Percentiles rank a stretch among this genome's conserved stretches.
phyloP scores from a whole-genome alignment of 2,797 vertebrate species.

The Typhlichthys eigenmanni region DNA sequence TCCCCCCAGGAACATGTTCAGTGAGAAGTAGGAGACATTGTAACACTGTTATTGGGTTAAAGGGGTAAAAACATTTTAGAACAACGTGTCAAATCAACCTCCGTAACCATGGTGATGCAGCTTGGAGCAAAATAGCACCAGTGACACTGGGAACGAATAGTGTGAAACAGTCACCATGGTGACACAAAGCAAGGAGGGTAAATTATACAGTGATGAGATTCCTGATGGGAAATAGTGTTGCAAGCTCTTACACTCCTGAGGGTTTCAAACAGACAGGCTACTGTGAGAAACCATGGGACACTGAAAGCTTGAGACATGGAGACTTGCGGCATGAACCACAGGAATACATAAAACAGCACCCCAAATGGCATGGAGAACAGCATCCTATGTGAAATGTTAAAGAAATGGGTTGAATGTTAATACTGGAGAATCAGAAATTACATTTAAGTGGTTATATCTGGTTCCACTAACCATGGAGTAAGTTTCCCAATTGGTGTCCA shows the following conservation, averaged over 20 bases:
- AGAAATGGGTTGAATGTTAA: conserved; percentile 5
- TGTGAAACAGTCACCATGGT: conserved; percentile 39
- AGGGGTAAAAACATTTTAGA: conserved; percentile 23
- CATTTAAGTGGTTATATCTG: conserved; percentile 1
- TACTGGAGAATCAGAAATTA: neutral
- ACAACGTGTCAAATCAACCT: conserved; percentile 20
- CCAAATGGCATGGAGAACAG: conserved; percentile 68
- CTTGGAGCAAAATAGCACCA: conserved; percentile 30
- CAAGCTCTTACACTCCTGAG: conserved; percentile 77
- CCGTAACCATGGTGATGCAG: conserved; percentile 49
- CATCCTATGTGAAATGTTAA: conserved; percentile 55
- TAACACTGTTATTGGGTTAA: conserved; percentile 69
- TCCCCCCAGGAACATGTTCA: conserved; percentile 84
- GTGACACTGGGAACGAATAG: conserved; percentile 15
- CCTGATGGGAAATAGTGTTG: neutral
- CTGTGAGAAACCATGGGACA: conserved; percentile 75
- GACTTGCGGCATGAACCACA: conserved; percentile 71
- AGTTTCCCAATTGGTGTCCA: conserved; percentile 71
- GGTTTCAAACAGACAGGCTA: conserved; percentile 76
- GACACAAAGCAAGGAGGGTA: conserved; percentile 13
- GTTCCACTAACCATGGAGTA: conserved; percentile 66
- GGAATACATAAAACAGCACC: conserved; percentile 68
- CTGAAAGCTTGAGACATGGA: conserved; percentile 45
- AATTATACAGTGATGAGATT: neutral
- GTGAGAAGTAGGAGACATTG: conserved; percentile 76